Evolutionary conservation across 2,113 vertebrate species (phyloP).

Genomic region (Pterocles burchelli): DNA sequence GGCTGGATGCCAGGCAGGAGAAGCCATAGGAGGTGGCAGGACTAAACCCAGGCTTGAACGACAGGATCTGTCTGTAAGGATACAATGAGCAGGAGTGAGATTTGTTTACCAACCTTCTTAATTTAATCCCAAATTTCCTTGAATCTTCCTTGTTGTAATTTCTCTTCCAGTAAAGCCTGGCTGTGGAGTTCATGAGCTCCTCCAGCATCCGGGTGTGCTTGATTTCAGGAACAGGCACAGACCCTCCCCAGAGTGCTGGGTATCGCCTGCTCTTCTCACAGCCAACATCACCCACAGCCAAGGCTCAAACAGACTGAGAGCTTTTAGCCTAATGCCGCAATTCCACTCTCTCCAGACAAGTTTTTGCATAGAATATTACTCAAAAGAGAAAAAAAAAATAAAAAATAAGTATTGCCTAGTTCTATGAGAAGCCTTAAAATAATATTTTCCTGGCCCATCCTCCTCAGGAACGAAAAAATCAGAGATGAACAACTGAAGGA

Average conservation of each 20-base stretch:
- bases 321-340: neutral
- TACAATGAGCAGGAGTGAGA: neutral
- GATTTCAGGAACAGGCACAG: neutral
- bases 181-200: neutral
- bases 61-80: neutral
- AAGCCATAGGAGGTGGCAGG: neutral
- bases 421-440: neutral
- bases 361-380: neutral
- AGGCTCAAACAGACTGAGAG: neutral
- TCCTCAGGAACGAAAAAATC: neutral
- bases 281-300: neutral
- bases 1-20: neutral
- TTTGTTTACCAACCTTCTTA: neutral
- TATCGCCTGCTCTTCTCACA: neutral
- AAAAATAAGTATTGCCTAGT: neutral
- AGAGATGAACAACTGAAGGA: neutral
- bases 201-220: accelerated
- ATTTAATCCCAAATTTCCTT: neutral
- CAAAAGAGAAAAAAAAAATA: neutral
- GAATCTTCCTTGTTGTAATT: neutral
- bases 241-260: neutral
- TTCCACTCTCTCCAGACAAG: neutral
- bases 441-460: neutral
- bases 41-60: neutral
- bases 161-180: neutral